Evolutionary conservation across 1,140 invertebrate species (phyloP).

Genomic region (Sycophaga agraensis): DNA sequence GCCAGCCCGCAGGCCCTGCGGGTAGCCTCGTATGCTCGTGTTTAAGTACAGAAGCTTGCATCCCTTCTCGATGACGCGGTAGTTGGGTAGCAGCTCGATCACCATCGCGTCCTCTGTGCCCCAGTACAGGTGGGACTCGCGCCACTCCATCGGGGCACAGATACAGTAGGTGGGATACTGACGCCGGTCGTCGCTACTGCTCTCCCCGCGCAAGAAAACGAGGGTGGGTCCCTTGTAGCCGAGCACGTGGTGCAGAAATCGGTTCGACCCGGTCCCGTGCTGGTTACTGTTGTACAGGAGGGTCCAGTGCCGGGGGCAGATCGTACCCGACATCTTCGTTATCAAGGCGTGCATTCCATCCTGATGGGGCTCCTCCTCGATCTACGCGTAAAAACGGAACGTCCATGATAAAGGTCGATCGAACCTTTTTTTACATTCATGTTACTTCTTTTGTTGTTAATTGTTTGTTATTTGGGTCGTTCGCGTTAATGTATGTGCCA

Average conservation of each 20-base stretch:
- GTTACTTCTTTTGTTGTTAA: too few relatives aligned
- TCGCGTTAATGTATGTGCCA: too few relatives aligned
- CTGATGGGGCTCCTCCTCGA: slow-evolving; percentile 38
- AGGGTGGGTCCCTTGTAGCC: slow-evolving; percentile 83
- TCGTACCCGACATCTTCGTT: slow-evolving; percentile 47
- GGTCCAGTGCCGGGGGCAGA: slow-evolving; percentile 76
- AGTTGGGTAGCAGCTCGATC: slow-evolving; percentile 79
- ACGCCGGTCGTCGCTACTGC: slow-evolving; percentile 53
- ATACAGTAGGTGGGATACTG: slow-evolving; percentile 72
- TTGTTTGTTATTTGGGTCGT: too few relatives aligned
- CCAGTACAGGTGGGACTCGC: slow-evolving; percentile 81
- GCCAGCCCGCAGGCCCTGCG: slow-evolving; percentile 80
- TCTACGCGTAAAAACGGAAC: slow-evolving; percentile 35
- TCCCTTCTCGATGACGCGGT: slow-evolving; percentile 67
- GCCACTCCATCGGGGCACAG: slow-evolving; percentile 79
- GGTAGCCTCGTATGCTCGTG: slow-evolving; percentile 78
- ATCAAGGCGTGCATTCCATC: slow-evolving; percentile 48
- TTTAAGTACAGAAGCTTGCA: slow-evolving; percentile 83
- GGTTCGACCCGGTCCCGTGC: slow-evolving; percentile 82
- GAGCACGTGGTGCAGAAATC: slow-evolving; percentile 84
- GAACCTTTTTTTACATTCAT: too few relatives aligned
- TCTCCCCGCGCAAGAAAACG: slow-evolving; percentile 67
- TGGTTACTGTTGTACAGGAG: slow-evolving; percentile 80
- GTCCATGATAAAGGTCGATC: too few relatives aligned
- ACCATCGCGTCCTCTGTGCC: slow-evolving; percentile 76